Conservation (phyloP, 2,888 invertebrate species). For the Nebria brevicollis region DNA sequence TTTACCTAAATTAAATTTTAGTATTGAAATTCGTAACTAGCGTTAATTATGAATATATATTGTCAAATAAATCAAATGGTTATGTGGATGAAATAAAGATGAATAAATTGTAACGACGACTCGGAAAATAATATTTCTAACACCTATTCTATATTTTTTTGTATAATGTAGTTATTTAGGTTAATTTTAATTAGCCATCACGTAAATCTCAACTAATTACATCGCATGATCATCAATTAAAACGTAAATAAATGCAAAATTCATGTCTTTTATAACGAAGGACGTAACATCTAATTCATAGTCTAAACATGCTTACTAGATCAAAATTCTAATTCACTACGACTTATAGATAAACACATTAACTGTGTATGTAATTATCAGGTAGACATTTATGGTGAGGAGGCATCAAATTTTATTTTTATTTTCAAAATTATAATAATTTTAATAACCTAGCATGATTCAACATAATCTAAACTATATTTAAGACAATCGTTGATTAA, state of each 20-base stretch:
- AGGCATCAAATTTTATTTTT: neutral
- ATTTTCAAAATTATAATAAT: neutral
- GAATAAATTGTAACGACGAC: too few relatives aligned
- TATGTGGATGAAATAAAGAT: too few relatives aligned
- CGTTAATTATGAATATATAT: too few relatives aligned
- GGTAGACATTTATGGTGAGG: neutral
- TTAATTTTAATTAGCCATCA: neutral
- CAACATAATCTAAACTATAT: neutral
- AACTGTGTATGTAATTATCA: neutral
- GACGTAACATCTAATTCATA: neutral
- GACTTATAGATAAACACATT: neutral
- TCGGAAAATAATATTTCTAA: too few relatives aligned
- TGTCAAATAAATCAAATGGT: too few relatives aligned
- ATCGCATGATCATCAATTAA: neutral
- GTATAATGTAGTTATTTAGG: neutral
- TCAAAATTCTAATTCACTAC: neutral
- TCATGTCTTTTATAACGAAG: neutral
- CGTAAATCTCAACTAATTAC: neutral
- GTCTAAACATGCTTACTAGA: neutral
- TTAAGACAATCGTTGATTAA: neutral
- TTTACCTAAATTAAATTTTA: too few relatives aligned
- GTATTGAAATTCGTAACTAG: too few relatives aligned
- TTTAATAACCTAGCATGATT: neutral
- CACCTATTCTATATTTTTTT: too few relatives aligned
- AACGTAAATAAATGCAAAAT: neutral